A percentile compares a stretch with the other conserved stretches of the same genome.
Evolutionary conservation across 2,797 vertebrate species (phyloP).

Genomic region (Nannoperca obscura): DNA sequence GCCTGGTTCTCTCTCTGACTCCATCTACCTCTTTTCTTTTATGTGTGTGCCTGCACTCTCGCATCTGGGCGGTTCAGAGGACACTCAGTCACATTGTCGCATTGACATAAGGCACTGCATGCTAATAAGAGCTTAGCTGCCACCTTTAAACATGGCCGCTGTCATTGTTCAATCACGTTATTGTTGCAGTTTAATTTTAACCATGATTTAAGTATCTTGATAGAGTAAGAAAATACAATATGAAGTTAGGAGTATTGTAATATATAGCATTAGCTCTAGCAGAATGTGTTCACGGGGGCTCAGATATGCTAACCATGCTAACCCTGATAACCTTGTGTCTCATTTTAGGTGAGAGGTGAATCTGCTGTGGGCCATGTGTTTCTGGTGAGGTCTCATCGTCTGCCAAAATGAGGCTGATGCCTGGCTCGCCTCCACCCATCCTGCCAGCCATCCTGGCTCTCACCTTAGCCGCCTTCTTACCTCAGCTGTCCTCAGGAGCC

Average conservation of each 20-base stretch:
- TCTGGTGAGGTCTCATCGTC: conserved; percentile 78
- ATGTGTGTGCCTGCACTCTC: conserved; percentile 12
- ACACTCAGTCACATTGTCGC: conserved; percentile 43
- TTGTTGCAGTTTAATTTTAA: not conserved
- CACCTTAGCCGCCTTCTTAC: conserved; percentile 71
- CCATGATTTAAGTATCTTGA: not conserved
- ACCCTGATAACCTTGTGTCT: conserved; percentile 24
- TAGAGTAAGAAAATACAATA: not conserved
- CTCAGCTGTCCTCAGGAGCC: conserved; percentile 75
- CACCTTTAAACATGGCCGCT: conserved; percentile 12
- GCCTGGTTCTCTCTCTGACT: conserved; percentile 12
- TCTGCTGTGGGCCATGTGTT: conserved; percentile 80
- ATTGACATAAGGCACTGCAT: conserved; percentile 49
- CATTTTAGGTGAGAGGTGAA: conserved; percentile 70
- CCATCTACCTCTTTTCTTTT: not conserved
- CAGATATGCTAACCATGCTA: not conserved
- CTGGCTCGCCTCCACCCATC: conserved; percentile 73
- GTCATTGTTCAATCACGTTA: conserved; percentile 6
- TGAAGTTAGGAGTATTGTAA: not conserved
- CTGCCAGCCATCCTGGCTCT: conserved; percentile 78
- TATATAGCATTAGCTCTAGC: not conserved
- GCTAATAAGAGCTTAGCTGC: conserved; percentile 55
- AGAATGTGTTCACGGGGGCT: not conserved
- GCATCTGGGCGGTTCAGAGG: conserved; percentile 19
- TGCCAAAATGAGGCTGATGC: conserved; percentile 84